Evolutionary conservation across 2,113 vertebrate species (phyloP).

Genomic region (Callospermophilus lateralis): DNA sequence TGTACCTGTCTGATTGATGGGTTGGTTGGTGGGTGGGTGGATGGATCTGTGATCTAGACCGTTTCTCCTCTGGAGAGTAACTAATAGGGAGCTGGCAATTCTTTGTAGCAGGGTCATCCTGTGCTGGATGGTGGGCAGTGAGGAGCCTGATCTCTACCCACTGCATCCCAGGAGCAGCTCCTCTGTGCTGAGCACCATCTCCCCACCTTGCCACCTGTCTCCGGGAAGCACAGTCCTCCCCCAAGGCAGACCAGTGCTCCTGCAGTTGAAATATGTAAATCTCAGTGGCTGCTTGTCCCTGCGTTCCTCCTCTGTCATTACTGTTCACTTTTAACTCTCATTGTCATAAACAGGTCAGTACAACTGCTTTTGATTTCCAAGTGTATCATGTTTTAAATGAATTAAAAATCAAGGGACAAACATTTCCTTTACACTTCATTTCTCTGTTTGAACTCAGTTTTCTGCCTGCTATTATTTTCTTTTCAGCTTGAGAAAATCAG

Average conservation of each 20-base stretch:
- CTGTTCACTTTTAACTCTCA: background rate
- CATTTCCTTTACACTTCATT: background rate
- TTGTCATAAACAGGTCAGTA: background rate
- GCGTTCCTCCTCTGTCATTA: background rate
- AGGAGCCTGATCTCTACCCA: background rate
- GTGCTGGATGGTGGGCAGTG: too few relatives aligned
- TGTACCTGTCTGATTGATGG: background rate
- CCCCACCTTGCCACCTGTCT: background rate
- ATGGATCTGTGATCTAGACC: too few relatives aligned
- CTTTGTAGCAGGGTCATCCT: background rate
- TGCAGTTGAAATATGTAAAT: background rate
- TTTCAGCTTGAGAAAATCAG: background rate
- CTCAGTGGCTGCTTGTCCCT: too few relatives aligned
- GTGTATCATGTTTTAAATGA: background rate
- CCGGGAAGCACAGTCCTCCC: too few relatives aligned
- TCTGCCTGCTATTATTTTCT: background rate
- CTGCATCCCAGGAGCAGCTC: background rate
- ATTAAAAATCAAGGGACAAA: background rate
- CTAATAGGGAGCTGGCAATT: fast-evolving
- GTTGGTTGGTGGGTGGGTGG: background rate
- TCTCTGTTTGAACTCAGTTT: background rate
- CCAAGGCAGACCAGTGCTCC: background rate
- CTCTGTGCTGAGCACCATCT: background rate
- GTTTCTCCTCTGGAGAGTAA: background rate
- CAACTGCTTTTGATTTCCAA: background rate